Base-by-base conservation (phyloP, 64 coral and sea anemone genomes). In the Acropora tenuis region DNA sequence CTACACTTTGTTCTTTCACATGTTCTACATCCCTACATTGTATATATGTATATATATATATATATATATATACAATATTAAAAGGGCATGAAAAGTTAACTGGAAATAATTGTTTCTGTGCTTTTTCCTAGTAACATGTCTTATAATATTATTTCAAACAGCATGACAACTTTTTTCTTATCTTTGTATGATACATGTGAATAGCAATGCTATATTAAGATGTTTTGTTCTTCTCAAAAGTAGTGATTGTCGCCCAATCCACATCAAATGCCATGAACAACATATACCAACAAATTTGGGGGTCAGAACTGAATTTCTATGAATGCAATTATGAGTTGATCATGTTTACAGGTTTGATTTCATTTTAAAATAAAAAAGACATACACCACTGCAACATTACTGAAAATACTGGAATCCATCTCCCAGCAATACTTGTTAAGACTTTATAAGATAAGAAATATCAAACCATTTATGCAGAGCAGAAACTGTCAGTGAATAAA, bases 131-230 rank as follows among this genome's bases (percentile, higher is more conserved):
- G 65, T 30, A 66, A 68, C 18, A 84, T 60, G 82, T 47, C 42
- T 61, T 69, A 87, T 61, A 87, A 47, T 49, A 49, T 30, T 30
- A 30, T 30, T 30, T 30, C 50, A 48, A 87, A 87, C 74, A 87
- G 69, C 59, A 87, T 74, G 67, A 74, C 16, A 48, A 73, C 74
- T 42, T 74, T 45, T 30, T 86, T 46, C 82, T 86, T 86, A 71
- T 41, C 74, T 76, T 41, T 76, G 42, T 43, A 76, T 76, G 74
- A 76, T 76, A 76, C 74, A 76, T 44, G 72, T 74, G 30, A 30
- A 30, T 30, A 30, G 30, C 30, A 74, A 76, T 76, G 12, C 41
- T 43, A 10, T 43, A 76, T 47, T 76, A 46, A 76, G 46, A 30
- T 30, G 30, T 41, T 76, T 76, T 44, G 46, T 76, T 76, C 74